Evolutionary conservation across 2,113 vertebrate species (phyloP).

Genomic region (Chaenocephalus aceratus): DNA sequence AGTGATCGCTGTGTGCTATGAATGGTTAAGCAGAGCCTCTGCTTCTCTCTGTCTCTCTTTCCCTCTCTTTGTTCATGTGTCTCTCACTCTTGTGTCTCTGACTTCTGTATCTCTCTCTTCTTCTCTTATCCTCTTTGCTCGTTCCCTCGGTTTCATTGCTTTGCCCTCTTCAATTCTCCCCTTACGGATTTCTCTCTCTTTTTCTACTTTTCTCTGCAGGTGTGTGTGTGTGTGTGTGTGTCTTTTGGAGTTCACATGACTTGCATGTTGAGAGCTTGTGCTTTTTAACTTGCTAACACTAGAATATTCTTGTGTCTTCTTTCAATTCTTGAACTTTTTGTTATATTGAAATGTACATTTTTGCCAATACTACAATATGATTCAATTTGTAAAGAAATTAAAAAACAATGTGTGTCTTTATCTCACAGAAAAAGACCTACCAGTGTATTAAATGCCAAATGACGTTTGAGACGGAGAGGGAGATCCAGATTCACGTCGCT

Average conservation of each 20-base stretch:
- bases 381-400: background rate
- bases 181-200: constrained; percentile 18
- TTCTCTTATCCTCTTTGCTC: constrained; percentile 30
- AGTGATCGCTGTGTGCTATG: constrained; percentile 74
- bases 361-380: background rate
- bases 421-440: constrained; percentile 96
- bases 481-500: constrained; percentile 99
- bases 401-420: background rate
- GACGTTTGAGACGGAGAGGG: constrained; percentile 98
- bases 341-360: background rate
- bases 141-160: constrained; percentile 32
- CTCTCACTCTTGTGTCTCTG: constrained; percentile 43
- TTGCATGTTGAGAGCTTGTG: background rate
- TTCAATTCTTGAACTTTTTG: background rate
- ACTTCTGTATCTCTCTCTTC: constrained; percentile 19
- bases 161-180: constrained; percentile 3
- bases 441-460: constrained; percentile 99
- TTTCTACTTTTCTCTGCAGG: constrained; percentile 3
- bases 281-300: too few relatives aligned
- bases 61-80: constrained; percentile 24
- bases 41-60: constrained; percentile 35
- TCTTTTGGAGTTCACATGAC: constrained; percentile 14
- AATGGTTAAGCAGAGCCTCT: constrained; percentile 70
- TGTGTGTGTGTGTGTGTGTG: background rate
- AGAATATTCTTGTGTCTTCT: background rate